Base-by-base conservation (phyloP, 2,888 invertebrate genomes). In the Uropetala carovei region DNA sequence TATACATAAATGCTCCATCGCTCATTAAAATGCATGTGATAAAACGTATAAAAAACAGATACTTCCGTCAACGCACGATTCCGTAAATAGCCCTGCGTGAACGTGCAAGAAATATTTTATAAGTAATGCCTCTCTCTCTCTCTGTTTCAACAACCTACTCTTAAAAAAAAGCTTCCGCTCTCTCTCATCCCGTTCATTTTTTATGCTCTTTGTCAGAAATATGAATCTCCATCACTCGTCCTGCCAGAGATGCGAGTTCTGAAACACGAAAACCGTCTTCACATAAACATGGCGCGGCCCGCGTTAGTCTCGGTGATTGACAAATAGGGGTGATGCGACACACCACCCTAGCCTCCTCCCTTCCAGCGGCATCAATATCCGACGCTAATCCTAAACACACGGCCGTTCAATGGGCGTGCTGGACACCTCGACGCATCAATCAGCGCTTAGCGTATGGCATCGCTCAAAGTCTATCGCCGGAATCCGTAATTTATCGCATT, bases 321-420 rank as follows among this genome's bases (percentile, higher is more conserved):
- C 89, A 68, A 89, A 89, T 60, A 60, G 89, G 89, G 43, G 43
- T 43, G 43, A 27, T 18, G n/a, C 18, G 56, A 18, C 43, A 27
- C 30, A 10, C 60, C 43, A 43, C 14, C 10, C 18, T 18, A 11
- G 30, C 27, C 86, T 86, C 18, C 22, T n/a, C n/a, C n/a, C n/a
- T n/a, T n/a, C 82, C 30, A 14, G 18, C 82, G 83, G 59, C 27
- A 75, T 75, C 64, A 43, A 89, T 89, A 89, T 89, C 64, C n/a
- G 64, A 64, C 27, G 86, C 75, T 68, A 89, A 89, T 89, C 89
- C 89, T 64, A 64, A 64, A 89, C 89, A 89, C 89, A 64, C 89
- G 89, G 43, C 60, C 27, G 64, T 59, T n/a, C 86, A 59, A 58
- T 86, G 59, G 30, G 59, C 86, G 60, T 11, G 27, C 58, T 60